These are phyloP conservation scores for Scaptomyza reducta DNA, from an alignment of 2,888 invertebrate species.

Conservation along the genomic window DNA sequence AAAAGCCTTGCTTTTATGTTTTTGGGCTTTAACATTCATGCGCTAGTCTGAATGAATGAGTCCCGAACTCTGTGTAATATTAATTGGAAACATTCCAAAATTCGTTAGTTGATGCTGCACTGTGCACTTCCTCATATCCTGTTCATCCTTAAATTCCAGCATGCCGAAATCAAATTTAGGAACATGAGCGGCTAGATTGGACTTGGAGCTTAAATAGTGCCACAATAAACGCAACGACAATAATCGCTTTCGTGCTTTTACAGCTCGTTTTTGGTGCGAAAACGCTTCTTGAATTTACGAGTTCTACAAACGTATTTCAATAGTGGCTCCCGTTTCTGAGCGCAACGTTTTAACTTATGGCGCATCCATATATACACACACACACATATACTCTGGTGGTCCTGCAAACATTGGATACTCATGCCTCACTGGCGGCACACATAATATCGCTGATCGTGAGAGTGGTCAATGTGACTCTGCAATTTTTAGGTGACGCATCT, in stretches of 20 bases:
- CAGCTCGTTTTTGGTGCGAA: not conserved
- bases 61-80: too few species aligned
- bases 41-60: too few species aligned
- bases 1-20: not conserved
- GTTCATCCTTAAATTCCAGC: not conserved
- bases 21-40: not conserved
- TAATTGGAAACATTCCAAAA: too few species aligned
- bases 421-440: not conserved
- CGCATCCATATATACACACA: not conserved
- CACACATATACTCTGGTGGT: not conserved
- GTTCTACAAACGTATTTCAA: not conserved
- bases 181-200: not conserved
- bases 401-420: not conserved
- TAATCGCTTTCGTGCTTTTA: not conserved
- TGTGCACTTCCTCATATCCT: too few species aligned
- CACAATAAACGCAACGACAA: not conserved
- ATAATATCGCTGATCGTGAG: not conserved
- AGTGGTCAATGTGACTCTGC: not conserved
- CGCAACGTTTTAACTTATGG: not conserved
- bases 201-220: not conserved
- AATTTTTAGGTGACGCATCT: too few species aligned
- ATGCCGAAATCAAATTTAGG: not conserved
- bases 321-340: not conserved
- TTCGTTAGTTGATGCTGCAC: too few species aligned
- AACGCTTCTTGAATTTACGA: not conserved